Conservation (phyloP, 2,888 invertebrate genomes). For the Brachynemurus nebulosus region DNA sequence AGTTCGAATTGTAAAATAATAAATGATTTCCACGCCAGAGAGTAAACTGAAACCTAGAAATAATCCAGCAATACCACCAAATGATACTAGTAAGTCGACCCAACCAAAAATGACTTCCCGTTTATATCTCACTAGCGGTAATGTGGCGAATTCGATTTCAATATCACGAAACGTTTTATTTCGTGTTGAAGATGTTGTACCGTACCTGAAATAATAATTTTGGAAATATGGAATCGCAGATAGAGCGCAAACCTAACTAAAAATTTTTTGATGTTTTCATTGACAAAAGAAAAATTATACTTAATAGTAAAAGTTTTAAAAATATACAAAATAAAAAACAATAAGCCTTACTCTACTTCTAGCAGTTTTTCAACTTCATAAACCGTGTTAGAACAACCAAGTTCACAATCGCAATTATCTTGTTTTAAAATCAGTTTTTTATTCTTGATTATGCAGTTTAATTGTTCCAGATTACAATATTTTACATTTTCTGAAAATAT, state of each 20-base stretch:
- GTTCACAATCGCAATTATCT: conserved; percentile 50
- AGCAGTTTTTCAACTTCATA: conserved; percentile 61
- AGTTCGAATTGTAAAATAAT: conserved; percentile 60
- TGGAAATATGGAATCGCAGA: no score
- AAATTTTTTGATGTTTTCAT: no score
- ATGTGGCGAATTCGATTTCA: conserved; percentile 56
- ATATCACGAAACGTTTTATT: conserved; percentile 21
- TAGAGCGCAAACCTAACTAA: background rate
- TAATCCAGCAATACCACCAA: conserved; percentile 50
- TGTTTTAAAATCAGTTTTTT: conserved; percentile 41
- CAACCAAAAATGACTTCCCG: conserved; percentile 71
- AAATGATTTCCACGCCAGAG: conserved; percentile 60
- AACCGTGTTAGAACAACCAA: conserved; percentile 60
- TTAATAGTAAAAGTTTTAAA: no score
- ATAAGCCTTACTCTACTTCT: conserved; percentile 39
- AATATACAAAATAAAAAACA: no score
- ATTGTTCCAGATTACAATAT: conserved; percentile 42
- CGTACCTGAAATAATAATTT: no score
- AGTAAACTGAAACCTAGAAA: conserved; percentile 62
- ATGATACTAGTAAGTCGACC: conserved; percentile 62
- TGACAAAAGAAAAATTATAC: no score
- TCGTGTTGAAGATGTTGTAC: no score
- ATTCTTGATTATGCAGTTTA: conserved; percentile 43
- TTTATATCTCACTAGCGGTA: conserved; percentile 66
- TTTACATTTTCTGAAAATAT: conserved; percentile 35